A percentile compares a stretch with the other conserved stretches of the same genome.
These are phyloP conservation scores for Aplochiton taeniatus DNA, from an alignment of 2,797 vertebrate genomes.

Conservation along the genomic window DNA sequence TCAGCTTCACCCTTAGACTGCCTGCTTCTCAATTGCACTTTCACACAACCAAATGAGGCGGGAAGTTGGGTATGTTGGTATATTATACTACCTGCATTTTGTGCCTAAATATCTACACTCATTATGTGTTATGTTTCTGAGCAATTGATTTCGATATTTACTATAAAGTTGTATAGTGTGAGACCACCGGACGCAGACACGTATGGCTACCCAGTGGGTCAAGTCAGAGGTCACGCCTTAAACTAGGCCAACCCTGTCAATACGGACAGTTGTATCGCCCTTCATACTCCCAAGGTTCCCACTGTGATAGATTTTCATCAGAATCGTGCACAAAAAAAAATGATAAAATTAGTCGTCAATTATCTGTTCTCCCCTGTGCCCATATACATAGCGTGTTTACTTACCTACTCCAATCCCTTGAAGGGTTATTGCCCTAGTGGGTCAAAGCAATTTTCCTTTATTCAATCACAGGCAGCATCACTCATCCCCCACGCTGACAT, in stretches of 20 bases:
- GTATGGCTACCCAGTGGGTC: conserved; percentile 26
- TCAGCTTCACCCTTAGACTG: conserved; percentile 14
- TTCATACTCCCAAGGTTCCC: conserved; percentile 59
- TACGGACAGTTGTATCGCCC: conserved; percentile 12
- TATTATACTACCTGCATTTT: too few species aligned
- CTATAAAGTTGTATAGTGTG: background rate
- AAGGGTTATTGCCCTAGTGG: conserved; percentile 30
- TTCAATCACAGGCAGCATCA: conserved; percentile 31
- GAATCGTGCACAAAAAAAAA: conserved; percentile 33
- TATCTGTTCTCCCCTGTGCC: conserved; percentile 30
- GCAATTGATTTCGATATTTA: background rate
- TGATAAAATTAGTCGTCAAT: conserved; percentile 58
- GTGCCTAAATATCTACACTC: too few species aligned
- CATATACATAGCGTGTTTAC: conserved; percentile 51
- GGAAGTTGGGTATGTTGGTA: background rate
- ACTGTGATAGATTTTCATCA: conserved; percentile 50
- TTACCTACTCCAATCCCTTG: conserved; percentile 41
- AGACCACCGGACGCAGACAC: conserved; percentile 32
- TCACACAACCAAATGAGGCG: conserved; percentile 21
- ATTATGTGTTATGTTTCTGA: background rate
- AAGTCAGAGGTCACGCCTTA: conserved; percentile 38
- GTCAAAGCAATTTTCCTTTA: conserved; percentile 58
- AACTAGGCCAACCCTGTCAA: conserved; percentile 34
- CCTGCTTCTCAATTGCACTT: conserved; percentile 26
- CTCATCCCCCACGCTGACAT: conserved; percentile 20